Percentiles rank a stretch among this genome's conserved stretches.
These are phyloP conservation scores for Stratiomys singularior DNA, from an alignment of 2,888 invertebrate species.

Conservation along the genomic window DNA sequence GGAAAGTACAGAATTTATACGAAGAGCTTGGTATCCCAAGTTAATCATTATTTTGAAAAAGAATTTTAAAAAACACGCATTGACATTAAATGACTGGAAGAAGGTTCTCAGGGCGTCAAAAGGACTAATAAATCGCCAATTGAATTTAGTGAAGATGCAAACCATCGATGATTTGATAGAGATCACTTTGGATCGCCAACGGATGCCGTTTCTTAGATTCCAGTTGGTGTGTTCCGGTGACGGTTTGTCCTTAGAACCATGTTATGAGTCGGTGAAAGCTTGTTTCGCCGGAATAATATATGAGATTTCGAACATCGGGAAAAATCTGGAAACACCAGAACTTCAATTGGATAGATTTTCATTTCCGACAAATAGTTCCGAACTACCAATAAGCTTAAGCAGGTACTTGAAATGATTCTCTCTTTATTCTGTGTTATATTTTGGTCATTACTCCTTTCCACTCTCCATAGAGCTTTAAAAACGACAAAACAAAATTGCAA, in stretches of 20 bases:
- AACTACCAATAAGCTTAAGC: conserved; percentile 70
- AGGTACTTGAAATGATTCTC: conserved; percentile 53
- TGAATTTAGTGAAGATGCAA: conserved; percentile 74
- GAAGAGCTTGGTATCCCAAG: conserved; percentile 65
- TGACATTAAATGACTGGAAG: conserved; percentile 58
- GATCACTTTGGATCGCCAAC: conserved; percentile 67
- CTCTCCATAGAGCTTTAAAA: too few species aligned
- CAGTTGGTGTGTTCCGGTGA: conserved; percentile 60
- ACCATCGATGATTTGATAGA: conserved; percentile 74
- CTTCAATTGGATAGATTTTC: conserved; percentile 58
- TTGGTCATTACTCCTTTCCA: too few species aligned
- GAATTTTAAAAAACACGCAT: conserved; percentile 58
- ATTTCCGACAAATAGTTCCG: conserved; percentile 62
- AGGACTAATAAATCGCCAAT: conserved; percentile 70
- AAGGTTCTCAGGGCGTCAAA: conserved; percentile 64
- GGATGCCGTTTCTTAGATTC: conserved; percentile 73
- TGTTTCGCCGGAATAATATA: conserved; percentile 71
- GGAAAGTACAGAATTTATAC: conserved; percentile 62
- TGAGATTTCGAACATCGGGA: conserved; percentile 69
- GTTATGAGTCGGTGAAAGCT: conserved; percentile 68
- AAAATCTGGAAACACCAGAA: conserved; percentile 71
- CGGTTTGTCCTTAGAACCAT: conserved; percentile 69
- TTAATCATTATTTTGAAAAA: conserved; percentile 61
- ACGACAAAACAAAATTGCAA: too few species aligned
- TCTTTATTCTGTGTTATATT: too few species aligned